phyloP scores from a whole-genome alignment of 2,888 invertebrate species.

The Cerastoderma edule region DNA sequence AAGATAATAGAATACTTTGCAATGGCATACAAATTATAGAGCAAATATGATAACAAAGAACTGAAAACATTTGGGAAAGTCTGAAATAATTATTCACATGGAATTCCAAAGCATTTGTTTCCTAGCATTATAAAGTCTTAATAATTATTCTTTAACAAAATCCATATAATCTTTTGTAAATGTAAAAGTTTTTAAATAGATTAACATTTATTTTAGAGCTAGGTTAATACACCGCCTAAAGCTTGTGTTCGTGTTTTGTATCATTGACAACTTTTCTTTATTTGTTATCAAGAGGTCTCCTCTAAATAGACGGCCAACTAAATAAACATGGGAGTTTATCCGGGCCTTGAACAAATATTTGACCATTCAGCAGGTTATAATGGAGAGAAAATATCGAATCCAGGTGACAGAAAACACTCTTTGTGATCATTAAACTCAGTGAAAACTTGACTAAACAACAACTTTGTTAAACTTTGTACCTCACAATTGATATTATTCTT shows the following conservation, averaged over 20 bases:
- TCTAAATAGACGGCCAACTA: slow-evolving; percentile 19
- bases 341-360: slow-evolving; percentile 21
- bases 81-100: too few species aligned
- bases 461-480: neutral
- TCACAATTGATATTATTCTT: too few species aligned
- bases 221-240: slow-evolving; percentile 18
- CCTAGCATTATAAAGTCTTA: too few species aligned
- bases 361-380: slow-evolving; percentile 12
- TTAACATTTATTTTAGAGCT: slow-evolving; percentile 17
- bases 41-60: too few species aligned
- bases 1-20: too few species aligned
- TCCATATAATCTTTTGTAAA: too few species aligned
- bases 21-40: too few species aligned
- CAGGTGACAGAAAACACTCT: slow-evolving; percentile 23
- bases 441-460: neutral
- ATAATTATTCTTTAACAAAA: too few species aligned
- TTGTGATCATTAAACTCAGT: slow-evolving; percentile 10
- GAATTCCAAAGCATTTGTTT: too few species aligned
- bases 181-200: slow-evolving; percentile 20
- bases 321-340: slow-evolving; percentile 25
- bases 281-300: slow-evolving; percentile 18
- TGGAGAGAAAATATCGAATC: slow-evolving; percentile 20
- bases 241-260: slow-evolving; percentile 10
- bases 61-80: too few species aligned
- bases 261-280: slow-evolving; percentile 27